Evolutionary conservation across 2,888 invertebrate genomes (phyloP).

Genomic region (Cabera pusaria): DNA sequence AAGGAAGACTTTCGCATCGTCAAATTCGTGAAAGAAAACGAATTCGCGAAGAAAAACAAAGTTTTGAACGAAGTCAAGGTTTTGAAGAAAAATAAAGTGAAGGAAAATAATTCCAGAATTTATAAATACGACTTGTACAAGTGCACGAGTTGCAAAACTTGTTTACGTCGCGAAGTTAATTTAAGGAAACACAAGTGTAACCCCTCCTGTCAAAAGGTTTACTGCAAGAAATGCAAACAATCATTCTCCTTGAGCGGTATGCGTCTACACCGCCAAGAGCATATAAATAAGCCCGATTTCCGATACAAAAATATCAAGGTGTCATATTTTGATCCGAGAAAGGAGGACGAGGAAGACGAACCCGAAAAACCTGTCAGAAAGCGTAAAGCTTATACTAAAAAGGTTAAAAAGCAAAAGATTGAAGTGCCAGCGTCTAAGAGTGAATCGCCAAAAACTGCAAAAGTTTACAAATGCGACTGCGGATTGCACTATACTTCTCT

Average conservation of each 20-base stretch:
- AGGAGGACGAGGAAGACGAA: not conserved
- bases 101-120: too few relatives aligned
- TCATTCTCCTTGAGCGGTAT: constrained; percentile 5
- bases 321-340: constrained; percentile 6
- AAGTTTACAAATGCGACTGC: constrained; percentile 43
- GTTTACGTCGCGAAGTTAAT: not conserved
- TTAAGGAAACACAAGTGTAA: constrained; percentile 15
- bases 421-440: not conserved
- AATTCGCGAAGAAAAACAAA: not conserved
- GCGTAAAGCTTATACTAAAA: not conserved
- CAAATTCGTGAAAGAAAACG: constrained; percentile 17
- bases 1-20: constrained; percentile 27
- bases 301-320: constrained; percentile 11
- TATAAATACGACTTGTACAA: constrained; percentile 7
- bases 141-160: constrained; percentile 10
- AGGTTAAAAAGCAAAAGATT: not conserved
- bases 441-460: constrained; percentile 11
- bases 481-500: constrained; percentile 45
- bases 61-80: too few relatives aligned
- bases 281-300: constrained; percentile 23
- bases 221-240: constrained; percentile 28
- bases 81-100: too few relatives aligned
- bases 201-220: rapidly evolving
- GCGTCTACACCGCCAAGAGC: constrained; percentile 28
- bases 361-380: not conserved